Conservation (phyloP, 1,140 invertebrate genomes). For the Thalassaphorura encarpata region DNA sequence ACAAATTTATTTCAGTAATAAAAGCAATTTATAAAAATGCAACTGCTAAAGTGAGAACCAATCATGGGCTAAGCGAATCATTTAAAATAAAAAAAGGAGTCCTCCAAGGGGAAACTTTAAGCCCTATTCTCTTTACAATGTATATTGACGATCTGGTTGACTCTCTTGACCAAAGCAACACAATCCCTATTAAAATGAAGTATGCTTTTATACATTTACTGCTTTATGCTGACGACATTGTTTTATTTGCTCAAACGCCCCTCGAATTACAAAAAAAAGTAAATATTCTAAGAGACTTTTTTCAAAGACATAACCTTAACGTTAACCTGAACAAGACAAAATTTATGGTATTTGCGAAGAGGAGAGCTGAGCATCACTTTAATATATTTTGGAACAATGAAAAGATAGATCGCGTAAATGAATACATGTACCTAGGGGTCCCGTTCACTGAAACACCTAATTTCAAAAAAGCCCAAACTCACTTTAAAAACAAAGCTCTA, state of each 20-base stretch:
- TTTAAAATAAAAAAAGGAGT: slow-evolving; percentile 10
- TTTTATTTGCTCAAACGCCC: neutral
- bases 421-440: too few relatives aligned
- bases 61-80: neutral
- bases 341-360: slow-evolving; percentile 8
- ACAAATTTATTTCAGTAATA: slow-evolving; percentile 5
- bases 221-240: slow-evolving; percentile 22
- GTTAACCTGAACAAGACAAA: slow-evolving; percentile 20
- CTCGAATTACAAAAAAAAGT: slow-evolving; percentile 10
- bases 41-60: neutral
- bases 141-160: slow-evolving; percentile 10
- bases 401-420: too few relatives aligned
- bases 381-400: slow-evolving; percentile 11
- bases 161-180: neutral
- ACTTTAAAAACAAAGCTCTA: too few relatives aligned
- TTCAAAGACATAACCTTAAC: neutral
- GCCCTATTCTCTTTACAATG: slow-evolving; percentile 11
- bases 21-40: slow-evolving; percentile 8
- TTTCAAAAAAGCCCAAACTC: too few relatives aligned
- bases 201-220: neutral
- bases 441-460: too few relatives aligned
- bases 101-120: slow-evolving; percentile 19
- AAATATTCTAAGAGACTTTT: slow-evolving; percentile 5
- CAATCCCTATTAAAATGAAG: neutral
- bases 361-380: neutral